Base-by-base conservation (phyloP, 2,888 invertebrate species). In the Gymnosoma rotundatum region DNA sequence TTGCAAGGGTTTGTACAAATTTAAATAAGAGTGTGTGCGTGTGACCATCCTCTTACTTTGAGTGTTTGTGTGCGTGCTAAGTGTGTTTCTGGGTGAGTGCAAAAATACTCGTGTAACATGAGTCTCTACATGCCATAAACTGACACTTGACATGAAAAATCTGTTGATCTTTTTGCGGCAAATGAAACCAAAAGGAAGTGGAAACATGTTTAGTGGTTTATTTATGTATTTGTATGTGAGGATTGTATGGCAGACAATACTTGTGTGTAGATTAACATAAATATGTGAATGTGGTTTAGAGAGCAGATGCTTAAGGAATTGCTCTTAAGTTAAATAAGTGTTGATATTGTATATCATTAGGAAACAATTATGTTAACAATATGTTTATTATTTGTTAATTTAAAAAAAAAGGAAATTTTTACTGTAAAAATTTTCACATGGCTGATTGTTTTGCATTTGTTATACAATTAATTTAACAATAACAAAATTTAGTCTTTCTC, bases 101-200 rank as follows among this genome's bases (percentile, higher is more conserved):
- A 25, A 64, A 14, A 60, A 42, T 52, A 42, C 20, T 63, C 56
- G 64, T 58, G 18, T 36, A 56, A 78, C 78, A 78, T 72, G 74
- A 74, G 38, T 61, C 63, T 81, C 75, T 56, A 75, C 69, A 81
- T 58, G 58, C 69, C 50, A 69, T 67, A 80, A 67, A 75, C 69
- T 75, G 74, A 70, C 81, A 75, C 69, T 81, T 81, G 58, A 81
- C 75, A 81, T 64, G 75, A 81, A 64, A 75, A 81, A 81, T 81
- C 63, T 70, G 75, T 75, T 75, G 10, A 14, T 61, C 32, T 0
- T n/a, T 38, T 60, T 48, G 20, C 4, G 20, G 20, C 25, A 12
- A 38, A 50, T 38, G 16, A 50, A 56, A 56, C 12, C 14, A 38
- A 38, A 25, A 42, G 58, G 48, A 64, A 50, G 45, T 36, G 83